phyloP scores from a whole-genome alignment of 2,113 vertebrate genomes.

The Clarias gariepinus region DNA sequence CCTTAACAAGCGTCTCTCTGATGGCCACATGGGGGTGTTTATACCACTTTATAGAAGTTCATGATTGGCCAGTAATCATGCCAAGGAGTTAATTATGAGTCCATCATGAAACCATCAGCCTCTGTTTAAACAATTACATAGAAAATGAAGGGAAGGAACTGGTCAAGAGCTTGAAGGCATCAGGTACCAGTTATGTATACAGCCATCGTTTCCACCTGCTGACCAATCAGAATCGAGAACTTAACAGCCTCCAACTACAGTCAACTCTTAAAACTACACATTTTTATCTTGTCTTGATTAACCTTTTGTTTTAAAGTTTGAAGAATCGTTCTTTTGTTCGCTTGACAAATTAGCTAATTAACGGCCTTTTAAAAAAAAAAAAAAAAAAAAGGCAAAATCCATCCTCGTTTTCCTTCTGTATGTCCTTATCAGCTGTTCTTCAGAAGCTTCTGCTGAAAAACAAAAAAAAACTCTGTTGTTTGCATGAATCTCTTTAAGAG shows the following conservation, averaged over 20 bases:
- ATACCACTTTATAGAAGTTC: neutral
- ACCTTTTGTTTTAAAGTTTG: neutral
- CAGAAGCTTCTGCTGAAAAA: neutral
- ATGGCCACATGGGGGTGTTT: too few relatives aligned
- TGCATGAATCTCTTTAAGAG: constrained; percentile 18
- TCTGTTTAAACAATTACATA: neutral
- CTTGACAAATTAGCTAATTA: neutral
- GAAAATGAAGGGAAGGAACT: neutral
- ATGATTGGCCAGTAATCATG: neutral
- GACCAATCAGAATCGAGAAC: neutral
- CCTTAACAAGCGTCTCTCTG: too few relatives aligned
- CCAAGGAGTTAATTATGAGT: neutral
- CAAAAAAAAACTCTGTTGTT: constrained; percentile 1
- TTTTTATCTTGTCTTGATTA: neutral
- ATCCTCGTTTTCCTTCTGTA: neutral
- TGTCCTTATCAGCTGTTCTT: constrained; percentile 2
- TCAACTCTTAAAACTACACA: neutral
- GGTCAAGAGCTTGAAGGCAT: neutral
- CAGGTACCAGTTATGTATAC: neutral
- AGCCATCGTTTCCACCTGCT: neutral
- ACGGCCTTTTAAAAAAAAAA: neutral
- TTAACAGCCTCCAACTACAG: neutral
- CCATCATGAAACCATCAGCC: neutral
- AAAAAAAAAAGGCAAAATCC: neutral
- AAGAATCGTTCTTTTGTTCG: neutral